phyloP scores from a whole-genome alignment of 2,113 vertebrate genomes.

The Engystomops pustulosus region DNA sequence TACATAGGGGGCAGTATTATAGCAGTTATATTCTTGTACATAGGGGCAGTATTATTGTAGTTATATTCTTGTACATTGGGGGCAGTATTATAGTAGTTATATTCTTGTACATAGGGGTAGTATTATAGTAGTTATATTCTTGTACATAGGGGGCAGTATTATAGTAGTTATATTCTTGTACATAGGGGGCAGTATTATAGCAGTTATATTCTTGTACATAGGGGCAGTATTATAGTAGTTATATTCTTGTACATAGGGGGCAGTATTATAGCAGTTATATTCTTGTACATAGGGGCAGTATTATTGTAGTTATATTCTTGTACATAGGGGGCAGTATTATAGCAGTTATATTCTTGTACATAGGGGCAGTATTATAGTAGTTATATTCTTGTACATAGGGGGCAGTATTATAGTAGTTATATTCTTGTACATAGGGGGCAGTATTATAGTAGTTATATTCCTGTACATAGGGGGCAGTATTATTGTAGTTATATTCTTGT shows the following conservation, averaged over 20 bases:
- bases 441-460: slow-evolving; percentile 15
- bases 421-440: not conserved
- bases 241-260: not conserved
- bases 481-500: too few relatives aligned
- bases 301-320: slow-evolving; percentile 5
- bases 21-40: too few relatives aligned
- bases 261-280: not conserved
- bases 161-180: too few relatives aligned
- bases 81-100: too few relatives aligned
- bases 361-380: slow-evolving; percentile 8
- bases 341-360: slow-evolving; percentile 4
- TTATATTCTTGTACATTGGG: too few relatives aligned
- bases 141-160: too few relatives aligned
- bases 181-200: too few relatives aligned
- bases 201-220: slow-evolving; percentile 6
- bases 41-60: too few relatives aligned
- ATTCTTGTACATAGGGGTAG: too few relatives aligned
- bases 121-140: too few relatives aligned
- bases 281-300: not conserved
- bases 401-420: slow-evolving; percentile 17
- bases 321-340: not conserved
- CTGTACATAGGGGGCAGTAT: not conserved
- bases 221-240: not conserved
- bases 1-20: too few relatives aligned
- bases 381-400: slow-evolving; percentile 8